Conservation (phyloP, 2,888 invertebrate genomes). For the Caenorhabditis macrosperma region DNA sequence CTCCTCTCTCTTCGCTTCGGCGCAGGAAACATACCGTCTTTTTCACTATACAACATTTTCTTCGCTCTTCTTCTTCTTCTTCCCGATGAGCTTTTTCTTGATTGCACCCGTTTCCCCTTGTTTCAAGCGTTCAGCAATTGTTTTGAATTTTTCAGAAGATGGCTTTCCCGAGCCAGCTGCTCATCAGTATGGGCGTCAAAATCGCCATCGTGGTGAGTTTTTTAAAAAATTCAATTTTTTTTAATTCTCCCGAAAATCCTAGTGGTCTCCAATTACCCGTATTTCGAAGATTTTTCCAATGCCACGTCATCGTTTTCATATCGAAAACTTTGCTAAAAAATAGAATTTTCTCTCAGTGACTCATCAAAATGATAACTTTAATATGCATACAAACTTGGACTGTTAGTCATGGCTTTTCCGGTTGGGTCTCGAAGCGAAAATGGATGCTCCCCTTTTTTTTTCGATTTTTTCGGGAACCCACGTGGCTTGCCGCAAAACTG, state of each 20-base stretch:
- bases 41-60: conserved; percentile 1
- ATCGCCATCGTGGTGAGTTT: conserved; percentile 75
- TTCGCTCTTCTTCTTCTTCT: neutral
- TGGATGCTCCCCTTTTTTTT: too few species aligned
- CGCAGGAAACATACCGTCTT: conserved; percentile 16
- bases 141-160: conserved; percentile 47
- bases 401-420: too few species aligned
- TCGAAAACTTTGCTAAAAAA: too few species aligned
- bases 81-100: neutral
- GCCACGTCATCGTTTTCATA: conserved; percentile 1
- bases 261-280: neutral
- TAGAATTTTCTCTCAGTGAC: too few species aligned
- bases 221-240: conserved; percentile 1
- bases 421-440: too few species aligned
- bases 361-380: too few species aligned
- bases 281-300: neutral
- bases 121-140: neutral
- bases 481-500: too few species aligned
- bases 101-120: neutral
- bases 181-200: conserved; percentile 74
- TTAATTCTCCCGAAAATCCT: conserved; percentile 2
- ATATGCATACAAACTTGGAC: too few species aligned
- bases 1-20: conserved; percentile 21
- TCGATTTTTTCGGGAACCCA: too few species aligned
- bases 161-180: conserved; percentile 77